Base-by-base conservation (phyloP, 2,113 vertebrate genomes). In the Antennarius striatus region DNA sequence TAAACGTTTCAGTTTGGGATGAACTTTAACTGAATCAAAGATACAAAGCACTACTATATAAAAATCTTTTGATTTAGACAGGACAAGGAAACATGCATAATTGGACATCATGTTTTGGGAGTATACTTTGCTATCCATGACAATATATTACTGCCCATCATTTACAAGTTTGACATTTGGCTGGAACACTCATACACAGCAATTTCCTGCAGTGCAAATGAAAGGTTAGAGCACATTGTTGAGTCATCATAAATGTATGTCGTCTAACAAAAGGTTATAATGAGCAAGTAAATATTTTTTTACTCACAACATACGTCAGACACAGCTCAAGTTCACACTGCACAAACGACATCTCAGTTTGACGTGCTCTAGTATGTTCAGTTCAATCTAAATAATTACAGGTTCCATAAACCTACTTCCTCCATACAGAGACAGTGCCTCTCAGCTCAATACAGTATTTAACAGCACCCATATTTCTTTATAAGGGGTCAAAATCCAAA, bases 231-330 rank as follows among this genome's bases (percentile, higher is more conserved):
- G 70, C 56, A 29, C 30, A 56, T 11, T 30, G 54, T 49, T 79
- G 78, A 85, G 66, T 77, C 69, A 73, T 71, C 12, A 10, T 36
- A 64, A 53, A 40, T 61, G 61, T 50, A 77, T 81, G 53, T 13
- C 49, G 36, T 15, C 12, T 30, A 50, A 70, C 50, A 56, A 79
- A 56, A 67, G 16, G 16, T 28, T 6, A 61, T n/a, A 51, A 50
- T 4, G 29, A 61, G 32, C 53, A 45, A 16, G 61, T 42, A 58
- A 28, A 10, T 14, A 28, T 65, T 28, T 13, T 42, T 56, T 75
- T 36, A 36, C 32, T 47, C 56, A 58, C n/a, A 68, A 53, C 29
- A 28, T 29, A 61, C 22, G 49, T 5, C 10, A 56, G 6, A 52
- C 17, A 39, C 15, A 61, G 32, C 53, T n/a, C 14, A 17, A 10